Base-by-base conservation (phyloP, 2,797 vertebrate species). In the Bradypodion pumilum region DNA sequence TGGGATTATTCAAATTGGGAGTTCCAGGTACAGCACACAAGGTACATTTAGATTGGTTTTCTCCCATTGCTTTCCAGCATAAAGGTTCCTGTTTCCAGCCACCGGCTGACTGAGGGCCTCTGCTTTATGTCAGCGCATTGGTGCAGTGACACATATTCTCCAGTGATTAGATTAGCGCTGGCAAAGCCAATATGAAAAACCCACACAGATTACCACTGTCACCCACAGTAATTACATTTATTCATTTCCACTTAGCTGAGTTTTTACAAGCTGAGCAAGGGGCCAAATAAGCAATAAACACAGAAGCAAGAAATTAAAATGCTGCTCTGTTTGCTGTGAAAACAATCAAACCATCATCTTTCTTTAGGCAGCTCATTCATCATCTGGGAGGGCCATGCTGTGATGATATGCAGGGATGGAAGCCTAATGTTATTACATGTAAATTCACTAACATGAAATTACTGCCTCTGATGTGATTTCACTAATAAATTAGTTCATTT, bases 291-390 rank as follows among this genome's bases (percentile, higher is more conserved):
- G 96, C 96, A 97, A 97, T 97, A 97, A 97, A 97, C 96, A 97
- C 96, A 95, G 96, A 96, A 95, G 96, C 95, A 95, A 96, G 95
- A 96, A 97, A 97, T 97, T 97, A 97, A 97, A 97, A 97, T 97
- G 96, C 96, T 97, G 95, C 97, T 97, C 96, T 94, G 94, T 97
- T 96, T 96, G 93, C 95, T 95, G 95, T 94, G 96, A 96, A 97
- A 97, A 97, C 97, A 97, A 97, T 97, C 96, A 97, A 97, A 96
- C 95, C 91, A 97, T 97, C 96, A 97, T 97, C 96, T 97, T 95
- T 96, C 96, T 96, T 96, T 95, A 96, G 95, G 95, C 95, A 93
- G 92, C 95, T 96, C 96, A 94, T 97, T 97, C 95, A 97, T 97
- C 97, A 97, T 96, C 89, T n/a, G 87, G 89, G 91, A 95, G 91